phyloP scores from a whole-genome alignment of 2,113 vertebrate species.

The Amphilophus citrinellus region DNA sequence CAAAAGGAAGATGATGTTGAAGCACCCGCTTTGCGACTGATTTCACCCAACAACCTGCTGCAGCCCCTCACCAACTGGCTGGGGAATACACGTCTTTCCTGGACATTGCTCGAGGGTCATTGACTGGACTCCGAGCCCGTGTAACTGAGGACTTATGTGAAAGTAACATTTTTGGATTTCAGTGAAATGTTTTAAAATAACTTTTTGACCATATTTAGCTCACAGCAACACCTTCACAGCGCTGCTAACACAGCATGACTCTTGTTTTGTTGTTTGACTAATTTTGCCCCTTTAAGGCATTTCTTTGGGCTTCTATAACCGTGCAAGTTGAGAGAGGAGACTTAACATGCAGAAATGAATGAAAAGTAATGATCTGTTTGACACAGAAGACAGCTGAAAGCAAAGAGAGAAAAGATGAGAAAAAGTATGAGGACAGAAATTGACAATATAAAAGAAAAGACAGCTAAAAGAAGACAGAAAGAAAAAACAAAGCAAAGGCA shows the following conservation, averaged over 20 bases:
- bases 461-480: background rate
- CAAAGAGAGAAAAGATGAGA: background rate
- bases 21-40: background rate
- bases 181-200: background rate
- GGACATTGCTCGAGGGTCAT: too few species aligned
- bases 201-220: background rate
- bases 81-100: background rate
- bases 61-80: background rate
- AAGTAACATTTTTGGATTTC: background rate
- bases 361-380: background rate
- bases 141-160: background rate
- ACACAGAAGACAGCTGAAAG: background rate
- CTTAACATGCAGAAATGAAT: background rate
- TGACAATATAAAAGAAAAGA: background rate
- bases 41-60: background rate
- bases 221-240: background rate
- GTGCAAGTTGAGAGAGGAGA: background rate
- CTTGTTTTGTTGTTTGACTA: background rate
- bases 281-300: slow-evolving; percentile 15
- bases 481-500: slow-evolving; percentile 35
- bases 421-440: background rate
- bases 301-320: background rate
- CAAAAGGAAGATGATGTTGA: background rate
- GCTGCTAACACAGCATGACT: background rate
- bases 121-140: background rate